Conservation (phyloP, 2,113 vertebrate genomes). For the Prolemur simus region DNA sequence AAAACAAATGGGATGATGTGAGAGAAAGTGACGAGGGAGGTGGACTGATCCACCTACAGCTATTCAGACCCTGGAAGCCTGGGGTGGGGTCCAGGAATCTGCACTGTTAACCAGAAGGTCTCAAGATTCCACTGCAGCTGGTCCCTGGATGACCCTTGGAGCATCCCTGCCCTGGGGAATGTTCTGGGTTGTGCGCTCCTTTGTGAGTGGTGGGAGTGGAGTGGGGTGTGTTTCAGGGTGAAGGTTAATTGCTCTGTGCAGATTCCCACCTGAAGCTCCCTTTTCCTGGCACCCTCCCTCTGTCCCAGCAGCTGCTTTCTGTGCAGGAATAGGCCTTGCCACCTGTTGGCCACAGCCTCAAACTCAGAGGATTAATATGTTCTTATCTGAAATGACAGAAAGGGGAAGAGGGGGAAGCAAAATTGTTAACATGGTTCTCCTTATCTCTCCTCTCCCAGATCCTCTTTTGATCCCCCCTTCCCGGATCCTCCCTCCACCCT, state of each 20-base stretch:
- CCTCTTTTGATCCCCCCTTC: slow-evolving; percentile 50
- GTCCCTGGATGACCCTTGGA: neutral
- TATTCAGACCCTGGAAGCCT: neutral
- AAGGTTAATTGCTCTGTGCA: neutral
- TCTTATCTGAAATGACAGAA: slow-evolving; percentile 74
- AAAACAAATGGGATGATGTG: neutral
- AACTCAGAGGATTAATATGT: slow-evolving; percentile 67
- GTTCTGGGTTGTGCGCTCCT: neutral
- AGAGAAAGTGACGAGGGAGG: neutral
- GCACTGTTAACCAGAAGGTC: neutral
- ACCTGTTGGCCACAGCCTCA: slow-evolving; percentile 68
- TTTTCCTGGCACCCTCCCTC: neutral
- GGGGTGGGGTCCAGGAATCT: neutral
- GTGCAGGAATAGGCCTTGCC: slow-evolving; percentile 10
- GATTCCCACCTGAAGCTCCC: slow-evolving; percentile 32
- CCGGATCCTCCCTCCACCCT: neutral
- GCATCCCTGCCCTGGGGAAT: neutral
- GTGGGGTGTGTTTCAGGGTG: neutral
- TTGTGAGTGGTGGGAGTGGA: neutral
- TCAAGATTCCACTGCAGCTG: neutral
- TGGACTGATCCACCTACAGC: neutral
- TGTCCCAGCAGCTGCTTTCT: slow-evolving; percentile 54
- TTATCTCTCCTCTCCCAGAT: slow-evolving; percentile 29
- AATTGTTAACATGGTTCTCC: slow-evolving; percentile 69
- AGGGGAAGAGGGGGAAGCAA: slow-evolving; percentile 4